phyloP scores from a whole-genome alignment of 2,888 invertebrate genomes.

The Sminthurinus aureus region DNA sequence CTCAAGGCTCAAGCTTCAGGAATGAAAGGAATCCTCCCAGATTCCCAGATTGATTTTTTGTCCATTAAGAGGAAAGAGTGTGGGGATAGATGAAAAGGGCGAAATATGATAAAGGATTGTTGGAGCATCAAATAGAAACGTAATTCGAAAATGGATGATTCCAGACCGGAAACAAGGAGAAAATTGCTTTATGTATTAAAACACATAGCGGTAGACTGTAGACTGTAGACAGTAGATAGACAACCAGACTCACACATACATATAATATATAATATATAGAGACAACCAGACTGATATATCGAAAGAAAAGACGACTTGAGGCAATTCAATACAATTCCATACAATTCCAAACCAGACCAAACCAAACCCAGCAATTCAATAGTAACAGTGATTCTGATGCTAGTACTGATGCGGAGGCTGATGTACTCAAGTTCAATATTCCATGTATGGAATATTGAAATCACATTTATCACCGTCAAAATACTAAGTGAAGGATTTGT shows the following conservation, averaged over 20 bases:
- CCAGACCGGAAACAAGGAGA: constrained; percentile 42
- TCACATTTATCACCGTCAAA: constrained; percentile 56
- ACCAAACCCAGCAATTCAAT: too few relatives aligned
- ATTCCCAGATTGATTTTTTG: not conserved
- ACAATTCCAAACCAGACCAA: too few relatives aligned
- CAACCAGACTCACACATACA: too few relatives aligned
- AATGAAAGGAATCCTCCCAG: too few relatives aligned
- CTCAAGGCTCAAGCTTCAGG: too few relatives aligned
- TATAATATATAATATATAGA: too few relatives aligned
- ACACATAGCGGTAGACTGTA: too few relatives aligned
- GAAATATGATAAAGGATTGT: constrained; percentile 43
- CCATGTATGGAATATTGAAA: constrained; percentile 55
- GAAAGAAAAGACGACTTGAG: too few relatives aligned
- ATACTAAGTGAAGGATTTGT: constrained; percentile 49
- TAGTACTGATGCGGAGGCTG: too few relatives aligned
- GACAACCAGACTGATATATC: too few relatives aligned
- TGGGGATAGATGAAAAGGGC: not conserved
- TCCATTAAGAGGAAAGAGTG: not conserved
- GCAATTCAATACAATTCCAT: too few relatives aligned
- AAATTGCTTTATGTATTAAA: constrained; percentile 47
- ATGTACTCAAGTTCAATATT: constrained; percentile 33
- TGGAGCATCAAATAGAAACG: constrained; percentile 42
- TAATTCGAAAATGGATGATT: constrained; percentile 46
- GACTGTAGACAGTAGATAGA: not conserved
- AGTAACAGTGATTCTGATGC: too few relatives aligned